Evolutionary conservation across 2,888 invertebrate genomes (phyloP).

Genomic region (Epiblema foenella): DNA sequence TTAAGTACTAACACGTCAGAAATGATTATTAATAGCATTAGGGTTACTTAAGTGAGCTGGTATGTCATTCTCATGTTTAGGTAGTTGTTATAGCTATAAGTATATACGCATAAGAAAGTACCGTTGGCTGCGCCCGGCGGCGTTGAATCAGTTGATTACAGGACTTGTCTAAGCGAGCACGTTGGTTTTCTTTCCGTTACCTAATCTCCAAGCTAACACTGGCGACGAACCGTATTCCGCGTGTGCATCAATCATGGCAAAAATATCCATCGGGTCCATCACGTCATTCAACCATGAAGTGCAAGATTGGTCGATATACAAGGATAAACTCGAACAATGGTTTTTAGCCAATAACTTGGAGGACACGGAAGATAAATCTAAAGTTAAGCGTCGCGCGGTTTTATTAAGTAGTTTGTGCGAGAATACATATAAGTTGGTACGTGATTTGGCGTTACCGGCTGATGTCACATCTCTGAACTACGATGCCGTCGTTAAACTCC

Average conservation of each 20-base stretch:
- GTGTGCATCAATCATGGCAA: conserved; percentile 11
- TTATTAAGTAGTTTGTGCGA: too few relatives aligned
- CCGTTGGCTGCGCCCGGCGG: too few relatives aligned
- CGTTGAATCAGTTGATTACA: too few relatives aligned
- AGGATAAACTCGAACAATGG: conserved; percentile 16
- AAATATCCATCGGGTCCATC: background rate
- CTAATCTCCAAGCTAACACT: background rate
- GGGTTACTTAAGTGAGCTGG: too few relatives aligned
- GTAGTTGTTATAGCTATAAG: too few relatives aligned
- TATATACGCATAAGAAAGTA: too few relatives aligned
- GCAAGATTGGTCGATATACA: conserved; percentile 12
- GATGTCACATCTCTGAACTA: conserved; percentile 2
- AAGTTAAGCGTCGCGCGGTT: background rate
- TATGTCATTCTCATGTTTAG: too few relatives aligned
- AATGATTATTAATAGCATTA: too few relatives aligned
- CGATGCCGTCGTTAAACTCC: conserved; percentile 12
- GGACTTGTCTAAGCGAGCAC: too few relatives aligned
- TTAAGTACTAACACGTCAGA: too few relatives aligned
- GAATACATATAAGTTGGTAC: too few relatives aligned
- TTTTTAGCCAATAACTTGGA: conserved; percentile 1
- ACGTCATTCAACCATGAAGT: conserved; percentile 11
- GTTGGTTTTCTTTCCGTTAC: too few relatives aligned
- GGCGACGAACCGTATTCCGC: conserved; percentile 5
- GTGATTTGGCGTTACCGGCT: conserved; percentile 12
- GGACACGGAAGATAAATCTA: background rate